Evolutionary conservation across 1,140 invertebrate genomes (phyloP).

Genomic region (Drosophila navojoa): DNA sequence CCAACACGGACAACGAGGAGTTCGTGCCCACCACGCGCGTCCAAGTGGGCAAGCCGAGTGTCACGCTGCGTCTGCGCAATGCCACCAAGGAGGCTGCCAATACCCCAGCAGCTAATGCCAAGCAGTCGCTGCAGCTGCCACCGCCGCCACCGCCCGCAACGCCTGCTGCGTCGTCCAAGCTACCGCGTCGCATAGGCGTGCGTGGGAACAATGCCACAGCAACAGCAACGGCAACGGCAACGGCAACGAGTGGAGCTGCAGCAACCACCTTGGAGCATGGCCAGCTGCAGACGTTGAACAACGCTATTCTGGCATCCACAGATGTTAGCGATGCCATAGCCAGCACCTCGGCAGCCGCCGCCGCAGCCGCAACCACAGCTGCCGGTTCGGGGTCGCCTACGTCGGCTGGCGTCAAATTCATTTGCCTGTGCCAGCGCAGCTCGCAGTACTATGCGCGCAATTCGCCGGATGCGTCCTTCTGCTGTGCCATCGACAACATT

Average conservation of each 20-base stretch:
- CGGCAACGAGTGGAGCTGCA: neutral
- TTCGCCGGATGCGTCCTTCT: conserved; percentile 82
- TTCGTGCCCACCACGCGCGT: conserved; percentile 78
- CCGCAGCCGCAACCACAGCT: conserved; percentile 13
- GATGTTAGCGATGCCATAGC: conserved; percentile 45
- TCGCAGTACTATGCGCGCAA: conserved; percentile 80
- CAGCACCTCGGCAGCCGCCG: conserved; percentile 46
- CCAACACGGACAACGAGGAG: conserved; percentile 79
- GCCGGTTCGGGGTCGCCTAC: neutral
- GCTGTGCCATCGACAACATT: conserved; percentile 90
- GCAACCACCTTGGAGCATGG: conserved; percentile 27
- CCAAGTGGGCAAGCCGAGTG: conserved; percentile 77
- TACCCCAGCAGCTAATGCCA: neutral
- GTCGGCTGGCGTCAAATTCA: conserved; percentile 47
- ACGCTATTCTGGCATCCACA: conserved; percentile 30
- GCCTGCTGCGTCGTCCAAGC: conserved; percentile 21
- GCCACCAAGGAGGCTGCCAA: conserved; percentile 51
- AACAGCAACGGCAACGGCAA: neutral
- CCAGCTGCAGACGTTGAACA: conserved; percentile 52
- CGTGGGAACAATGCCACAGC: neutral
- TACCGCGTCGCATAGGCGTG: conserved; percentile 39
- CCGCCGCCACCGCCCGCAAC: neutral
- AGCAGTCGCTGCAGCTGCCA: conserved; percentile 10
- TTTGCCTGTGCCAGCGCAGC: conserved; percentile 78
- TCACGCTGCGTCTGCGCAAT: conserved; percentile 70